Evolutionary conservation across 2,888 invertebrate genomes (phyloP).

Genomic region (Fragum whitleyi): DNA sequence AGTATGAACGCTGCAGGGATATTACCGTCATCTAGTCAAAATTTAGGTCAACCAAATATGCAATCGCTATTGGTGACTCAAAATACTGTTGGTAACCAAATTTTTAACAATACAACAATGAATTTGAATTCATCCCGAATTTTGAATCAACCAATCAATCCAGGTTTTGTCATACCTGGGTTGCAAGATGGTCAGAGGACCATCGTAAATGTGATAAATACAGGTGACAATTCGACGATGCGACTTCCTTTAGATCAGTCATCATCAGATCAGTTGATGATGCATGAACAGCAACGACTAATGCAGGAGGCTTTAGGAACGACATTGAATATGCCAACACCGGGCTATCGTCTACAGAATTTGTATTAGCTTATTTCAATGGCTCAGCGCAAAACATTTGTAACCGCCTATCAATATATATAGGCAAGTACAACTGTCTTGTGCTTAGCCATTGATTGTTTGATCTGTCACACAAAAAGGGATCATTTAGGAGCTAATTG

Average conservation of each 20-base stretch:
- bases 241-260: constrained; percentile 28
- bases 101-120: not conserved
- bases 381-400: too few species aligned
- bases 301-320: constrained; percentile 49
- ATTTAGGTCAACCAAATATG: constrained; percentile 24
- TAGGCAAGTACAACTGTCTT: too few species aligned
- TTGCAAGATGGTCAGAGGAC: constrained; percentile 41
- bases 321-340: constrained; percentile 43
- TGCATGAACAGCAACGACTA: constrained; percentile 49
- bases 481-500: too few species aligned
- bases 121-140: constrained; percentile 15
- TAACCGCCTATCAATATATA: not conserved
- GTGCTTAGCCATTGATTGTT: too few species aligned
- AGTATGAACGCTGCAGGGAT: constrained; percentile 62
- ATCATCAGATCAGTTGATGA: constrained; percentile 34
- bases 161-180: constrained; percentile 29
- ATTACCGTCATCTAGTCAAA: constrained; percentile 37
- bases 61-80: constrained; percentile 27
- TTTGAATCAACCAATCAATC: constrained; percentile 37
- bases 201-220: constrained; percentile 34
- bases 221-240: constrained; percentile 27
- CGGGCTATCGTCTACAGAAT: constrained; percentile 45
- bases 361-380: constrained; percentile 24
- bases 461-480: too few species aligned
- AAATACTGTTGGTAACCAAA: constrained; percentile 12